A percentile compares a stretch with the other conserved stretches of the same genome.
phyloP scores from a whole-genome alignment of 2,797 vertebrate genomes.

The Octomys mimax region DNA sequence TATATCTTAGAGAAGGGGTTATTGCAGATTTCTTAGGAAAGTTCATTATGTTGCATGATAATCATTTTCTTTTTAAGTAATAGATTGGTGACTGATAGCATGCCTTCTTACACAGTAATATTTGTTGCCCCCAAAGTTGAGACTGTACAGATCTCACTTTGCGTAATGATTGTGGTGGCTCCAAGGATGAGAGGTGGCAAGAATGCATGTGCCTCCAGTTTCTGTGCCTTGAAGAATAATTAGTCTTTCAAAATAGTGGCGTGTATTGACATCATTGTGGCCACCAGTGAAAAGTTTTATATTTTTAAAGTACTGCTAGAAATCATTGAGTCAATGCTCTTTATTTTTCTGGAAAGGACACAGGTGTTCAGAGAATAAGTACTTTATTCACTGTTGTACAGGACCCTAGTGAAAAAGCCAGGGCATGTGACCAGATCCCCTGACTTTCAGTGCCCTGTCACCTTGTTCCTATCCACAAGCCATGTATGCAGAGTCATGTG shows the following conservation, averaged over 20 bases:
- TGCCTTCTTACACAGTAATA: neutral
- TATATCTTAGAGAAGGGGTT: neutral
- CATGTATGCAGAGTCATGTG: neutral
- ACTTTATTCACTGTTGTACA: slow-evolving; percentile 33
- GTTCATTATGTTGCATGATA: neutral
- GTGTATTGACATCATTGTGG: neutral
- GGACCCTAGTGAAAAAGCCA: neutral
- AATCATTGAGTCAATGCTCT: neutral
- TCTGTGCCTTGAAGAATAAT: neutral
- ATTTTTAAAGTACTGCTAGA: slow-evolving; percentile 28
- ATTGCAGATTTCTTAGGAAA: neutral
- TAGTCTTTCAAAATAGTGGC: slow-evolving; percentile 26
- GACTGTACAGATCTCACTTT: neutral
- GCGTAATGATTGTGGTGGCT: neutral
- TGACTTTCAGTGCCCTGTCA: neutral
- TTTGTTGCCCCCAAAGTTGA: slow-evolving; percentile 10
- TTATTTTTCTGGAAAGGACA: slow-evolving; percentile 11
- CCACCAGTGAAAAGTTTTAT: neutral
- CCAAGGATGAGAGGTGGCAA: neutral
- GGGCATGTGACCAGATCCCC: neutral
- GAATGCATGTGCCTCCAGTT: neutral
- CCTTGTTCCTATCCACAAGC: slow-evolving; percentile 34
- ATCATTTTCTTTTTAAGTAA: slow-evolving; percentile 40
- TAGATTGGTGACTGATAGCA: neutral
- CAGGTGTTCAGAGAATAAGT: slow-evolving; percentile 32